These are phyloP conservation scores for Tethea ocularis DNA, from an alignment of 2,888 invertebrate species.

Conservation along the genomic window DNA sequence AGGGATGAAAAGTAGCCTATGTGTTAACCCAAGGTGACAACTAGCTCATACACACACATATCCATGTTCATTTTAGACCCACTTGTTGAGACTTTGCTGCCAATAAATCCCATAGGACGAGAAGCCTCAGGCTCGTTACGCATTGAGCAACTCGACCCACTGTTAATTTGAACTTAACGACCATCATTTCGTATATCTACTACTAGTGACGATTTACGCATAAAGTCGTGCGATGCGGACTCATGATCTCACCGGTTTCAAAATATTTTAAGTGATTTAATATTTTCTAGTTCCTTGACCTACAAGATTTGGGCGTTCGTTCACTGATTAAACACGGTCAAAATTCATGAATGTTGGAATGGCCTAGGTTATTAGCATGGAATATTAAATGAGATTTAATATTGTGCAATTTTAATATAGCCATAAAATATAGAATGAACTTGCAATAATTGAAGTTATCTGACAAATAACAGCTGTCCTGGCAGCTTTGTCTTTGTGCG, in stretches of 20 bases:
- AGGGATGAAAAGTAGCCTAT: too few relatives aligned
- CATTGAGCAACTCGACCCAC: too few relatives aligned
- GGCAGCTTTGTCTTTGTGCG: too few relatives aligned
- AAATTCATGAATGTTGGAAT: slow-evolving; percentile 16
- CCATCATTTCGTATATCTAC: too few relatives aligned
- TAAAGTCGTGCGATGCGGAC: not conserved
- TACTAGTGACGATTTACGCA: too few relatives aligned
- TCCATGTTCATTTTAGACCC: too few relatives aligned
- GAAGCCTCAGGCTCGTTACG: too few relatives aligned
- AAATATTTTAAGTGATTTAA: slow-evolving; percentile 2
- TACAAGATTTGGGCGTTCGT: slow-evolving; percentile 19
- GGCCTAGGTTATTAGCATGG: slow-evolving; percentile 27
- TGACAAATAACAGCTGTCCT: not conserved
- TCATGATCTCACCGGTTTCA: not conserved
- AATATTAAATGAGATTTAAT: slow-evolving; percentile 17
- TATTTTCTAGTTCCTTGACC: slow-evolving; percentile 18
- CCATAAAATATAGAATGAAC: not conserved
- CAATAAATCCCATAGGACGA: too few relatives aligned
- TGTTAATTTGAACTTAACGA: too few relatives aligned
- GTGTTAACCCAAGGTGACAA: too few relatives aligned
- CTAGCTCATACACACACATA: too few relatives aligned
- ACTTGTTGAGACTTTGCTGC: too few relatives aligned
- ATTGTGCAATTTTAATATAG: not conserved
- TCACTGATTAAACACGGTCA: slow-evolving; percentile 4
- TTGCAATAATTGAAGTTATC: not conserved